Conservation (phyloP, 2,113 vertebrate genomes). For the Raphicerus campestris region DNA sequence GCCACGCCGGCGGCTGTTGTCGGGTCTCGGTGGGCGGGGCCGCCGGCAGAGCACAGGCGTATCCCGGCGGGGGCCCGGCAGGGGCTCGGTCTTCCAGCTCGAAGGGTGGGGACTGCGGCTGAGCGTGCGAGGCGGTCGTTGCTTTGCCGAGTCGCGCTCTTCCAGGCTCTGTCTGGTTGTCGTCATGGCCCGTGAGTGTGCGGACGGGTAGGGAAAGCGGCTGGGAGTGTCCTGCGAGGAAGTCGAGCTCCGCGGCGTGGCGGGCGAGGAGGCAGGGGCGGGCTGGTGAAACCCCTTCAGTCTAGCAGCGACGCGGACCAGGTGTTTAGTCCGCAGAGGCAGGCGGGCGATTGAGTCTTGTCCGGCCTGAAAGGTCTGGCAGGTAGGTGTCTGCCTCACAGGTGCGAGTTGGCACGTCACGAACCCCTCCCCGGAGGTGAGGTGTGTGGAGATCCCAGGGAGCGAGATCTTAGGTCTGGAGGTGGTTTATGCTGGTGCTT, state of each 20-base stretch:
- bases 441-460: not conserved
- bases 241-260: not conserved
- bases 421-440: not conserved
- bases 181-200: constrained; percentile 75
- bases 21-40: not conserved
- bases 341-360: not conserved
- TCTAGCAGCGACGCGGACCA: not conserved
- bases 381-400: fast-evolving
- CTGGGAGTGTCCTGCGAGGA: not conserved
- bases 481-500: not conserved
- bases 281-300: not conserved
- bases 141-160: not conserved
- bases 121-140: not conserved
- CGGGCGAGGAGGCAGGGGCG: not conserved
- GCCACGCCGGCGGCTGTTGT: not conserved
- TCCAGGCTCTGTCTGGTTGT: not conserved
- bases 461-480: not conserved
- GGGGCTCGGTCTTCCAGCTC: not conserved
- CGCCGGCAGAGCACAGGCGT: not conserved
- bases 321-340: fast-evolving
- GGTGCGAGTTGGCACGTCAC: not conserved
- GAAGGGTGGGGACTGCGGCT: fast-evolving
- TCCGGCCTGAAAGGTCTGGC: not conserved
- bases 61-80: fast-evolving
- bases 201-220: not conserved